Percentiles rank a stretch among this genome's conserved stretches.
These are phyloP conservation scores for Helicoverpa armigera DNA, from an alignment of 1,140 invertebrate species.

Conservation along the genomic window DNA sequence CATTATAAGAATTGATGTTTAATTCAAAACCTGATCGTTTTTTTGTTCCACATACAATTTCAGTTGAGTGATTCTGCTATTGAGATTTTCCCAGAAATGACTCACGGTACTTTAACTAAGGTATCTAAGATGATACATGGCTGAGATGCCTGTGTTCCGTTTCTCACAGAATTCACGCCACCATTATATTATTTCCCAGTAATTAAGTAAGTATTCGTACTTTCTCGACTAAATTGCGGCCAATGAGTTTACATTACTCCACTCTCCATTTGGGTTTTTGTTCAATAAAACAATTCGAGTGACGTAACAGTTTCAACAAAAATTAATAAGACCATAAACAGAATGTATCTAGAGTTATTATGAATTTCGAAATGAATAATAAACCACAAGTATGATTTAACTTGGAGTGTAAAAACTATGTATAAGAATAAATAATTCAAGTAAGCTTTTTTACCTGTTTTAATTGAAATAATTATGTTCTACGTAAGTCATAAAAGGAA, in stretches of 20 bases:
- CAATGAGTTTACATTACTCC: not conserved
- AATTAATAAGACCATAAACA: too few relatives aligned
- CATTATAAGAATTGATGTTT: not conserved
- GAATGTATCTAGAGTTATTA: too few relatives aligned
- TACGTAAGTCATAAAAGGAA: not conserved
- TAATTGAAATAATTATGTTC: not conserved
- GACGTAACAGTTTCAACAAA: too few relatives aligned
- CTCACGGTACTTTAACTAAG: not conserved
- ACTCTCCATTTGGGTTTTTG: too few relatives aligned
- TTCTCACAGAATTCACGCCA: constrained; percentile 25
- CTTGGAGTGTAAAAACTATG: too few relatives aligned
- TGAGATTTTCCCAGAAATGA: constrained; percentile 1
- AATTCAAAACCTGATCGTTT: constrained; percentile 28
- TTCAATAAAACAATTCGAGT: too few relatives aligned
- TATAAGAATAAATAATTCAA: too few relatives aligned
- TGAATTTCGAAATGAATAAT: too few relatives aligned
- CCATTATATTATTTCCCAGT: constrained; percentile 12
- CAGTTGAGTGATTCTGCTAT: not conserved
- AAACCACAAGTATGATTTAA: too few relatives aligned
- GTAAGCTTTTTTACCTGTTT: not conserved
- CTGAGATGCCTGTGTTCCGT: not conserved
- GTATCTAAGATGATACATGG: not conserved
- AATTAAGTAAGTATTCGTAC: constrained; percentile 8
- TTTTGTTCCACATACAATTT: constrained; percentile 2
- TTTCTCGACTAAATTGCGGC: constrained; percentile 24